Percentiles rank a stretch among this genome's conserved stretches.
These are phyloP conservation scores for Petroica traversi DNA, from an alignment of 2,113 vertebrate species.

Conservation along the genomic window DNA sequence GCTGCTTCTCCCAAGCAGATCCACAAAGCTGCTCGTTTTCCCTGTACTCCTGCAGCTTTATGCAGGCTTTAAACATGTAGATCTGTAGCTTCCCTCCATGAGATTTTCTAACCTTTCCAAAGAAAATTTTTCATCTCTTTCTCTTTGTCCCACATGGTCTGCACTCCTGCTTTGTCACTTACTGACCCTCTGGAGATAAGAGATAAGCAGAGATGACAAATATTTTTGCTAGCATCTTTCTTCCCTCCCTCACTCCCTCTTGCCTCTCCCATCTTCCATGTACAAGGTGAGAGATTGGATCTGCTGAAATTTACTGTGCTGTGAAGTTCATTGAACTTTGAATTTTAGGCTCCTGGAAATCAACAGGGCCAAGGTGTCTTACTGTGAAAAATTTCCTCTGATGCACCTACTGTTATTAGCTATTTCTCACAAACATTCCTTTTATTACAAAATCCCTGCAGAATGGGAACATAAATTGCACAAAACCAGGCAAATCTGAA, in stretches of 20 bases:
- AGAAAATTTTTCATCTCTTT: not conserved
- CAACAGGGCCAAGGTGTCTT: not conserved
- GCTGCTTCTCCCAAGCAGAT: not conserved
- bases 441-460: not conserved
- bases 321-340: not conserved
- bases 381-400: not conserved
- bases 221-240: not conserved
- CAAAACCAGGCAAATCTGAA: not conserved
- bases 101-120: not conserved
- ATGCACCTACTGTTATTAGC: not conserved
- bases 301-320: not conserved
- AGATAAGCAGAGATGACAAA: not conserved
- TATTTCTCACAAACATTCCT: not conserved
- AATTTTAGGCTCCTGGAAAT: not conserved
- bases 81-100: not conserved
- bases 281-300: not conserved
- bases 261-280: not conserved
- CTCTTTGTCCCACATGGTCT: not conserved
- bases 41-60: not conserved
- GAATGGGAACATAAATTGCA: not conserved
- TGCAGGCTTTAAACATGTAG: not conserved
- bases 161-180: not conserved
- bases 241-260: not conserved
- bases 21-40: not conserved
- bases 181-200: not conserved